Base-by-base conservation (phyloP, 2,113 vertebrate species). In the Megatriorchis doriae region DNA sequence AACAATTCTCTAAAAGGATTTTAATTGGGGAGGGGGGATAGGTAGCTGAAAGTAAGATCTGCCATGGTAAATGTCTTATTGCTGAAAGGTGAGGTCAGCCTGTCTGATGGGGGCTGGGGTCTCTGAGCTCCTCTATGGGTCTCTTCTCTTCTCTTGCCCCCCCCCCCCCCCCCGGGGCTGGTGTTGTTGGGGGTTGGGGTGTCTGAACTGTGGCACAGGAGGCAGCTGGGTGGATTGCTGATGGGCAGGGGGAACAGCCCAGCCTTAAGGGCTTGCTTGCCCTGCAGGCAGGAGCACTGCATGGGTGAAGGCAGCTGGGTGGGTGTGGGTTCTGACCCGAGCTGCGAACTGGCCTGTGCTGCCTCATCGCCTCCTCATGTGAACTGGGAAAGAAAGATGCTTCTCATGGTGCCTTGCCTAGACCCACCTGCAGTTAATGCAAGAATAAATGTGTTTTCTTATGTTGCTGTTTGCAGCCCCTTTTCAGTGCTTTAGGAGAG, bases 281-380 rank as follows among this genome's bases (percentile, higher is more conserved):
- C 20, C 53, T 42, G 38, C 42, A 7, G 66, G 56, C 23, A 52
- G 70, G 40, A 75, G 43, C 27, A 2, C 26, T 8, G 53, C 5
- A 3, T 5, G 22, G 31, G 17, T 7, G 55, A 8, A 16, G 29
- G 27, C 53, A 32, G 8, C 12, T 25, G 78, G 40, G 21, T 23
- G 61, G 34, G 8, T 66, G 68, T 4, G 16, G 45, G 15, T 8
- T 22, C 52, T 32, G 52, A 4, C 58, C 58, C 10, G 22, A 59
- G 61, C 71, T 32, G 23, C 43, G 27, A 4, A 2, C 2, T 0
- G 0, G 16, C 4, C 45, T 50, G 22, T 40, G 78, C 45, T 36
- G 34, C 62, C 45, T 47, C 36, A 26, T 16, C n/a, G 9, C 42
- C 29, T 45, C 40, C 52, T 25, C 75, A 6, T 38, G 62, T 7